These are phyloP conservation scores for Parauchenoglanis punctatus DNA, from an alignment of 2,797 vertebrate genomes.

Conservation along the genomic window DNA sequence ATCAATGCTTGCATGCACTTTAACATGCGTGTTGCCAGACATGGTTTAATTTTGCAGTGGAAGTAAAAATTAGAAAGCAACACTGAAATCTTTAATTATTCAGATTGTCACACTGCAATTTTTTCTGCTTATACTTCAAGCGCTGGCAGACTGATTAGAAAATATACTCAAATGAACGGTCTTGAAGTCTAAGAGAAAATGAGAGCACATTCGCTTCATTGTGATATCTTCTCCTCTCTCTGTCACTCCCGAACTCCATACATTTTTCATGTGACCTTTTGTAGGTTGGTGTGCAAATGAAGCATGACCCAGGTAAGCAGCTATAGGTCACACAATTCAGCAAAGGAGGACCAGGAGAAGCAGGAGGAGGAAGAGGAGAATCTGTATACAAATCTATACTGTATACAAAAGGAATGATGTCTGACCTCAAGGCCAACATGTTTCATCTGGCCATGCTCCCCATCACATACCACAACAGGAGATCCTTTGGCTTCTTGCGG, in stretches of 20 bases:
- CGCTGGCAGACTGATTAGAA: neutral
- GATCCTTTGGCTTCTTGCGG: neutral
- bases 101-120: conserved; percentile 21
- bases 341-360: conserved; percentile 45
- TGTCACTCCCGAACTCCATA: conserved; percentile 56
- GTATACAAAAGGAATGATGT: neutral
- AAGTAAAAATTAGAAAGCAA: conserved; percentile 24
- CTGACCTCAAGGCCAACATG: neutral
- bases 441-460: neutral
- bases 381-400: neutral
- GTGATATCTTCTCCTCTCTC: conserved; percentile 3
- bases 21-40: conserved; percentile 1
- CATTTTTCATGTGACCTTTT: conserved; percentile 81
- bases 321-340: conserved; percentile 55
- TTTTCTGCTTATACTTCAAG: neutral
- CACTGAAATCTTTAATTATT: conserved; percentile 38
- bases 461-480: neutral
- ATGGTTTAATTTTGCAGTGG: conserved; percentile 14
- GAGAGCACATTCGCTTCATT: neutral
- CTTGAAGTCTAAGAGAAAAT: neutral
- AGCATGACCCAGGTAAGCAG: conserved; percentile 68
- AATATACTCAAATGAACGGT: neutral
- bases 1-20: neutral
- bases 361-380: conserved; percentile 10
- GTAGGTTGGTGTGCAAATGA: conserved; percentile 70